Evolutionary conservation across 2,888 invertebrate genomes (phyloP).

Genomic region (Nesidiocoris tenuis): DNA sequence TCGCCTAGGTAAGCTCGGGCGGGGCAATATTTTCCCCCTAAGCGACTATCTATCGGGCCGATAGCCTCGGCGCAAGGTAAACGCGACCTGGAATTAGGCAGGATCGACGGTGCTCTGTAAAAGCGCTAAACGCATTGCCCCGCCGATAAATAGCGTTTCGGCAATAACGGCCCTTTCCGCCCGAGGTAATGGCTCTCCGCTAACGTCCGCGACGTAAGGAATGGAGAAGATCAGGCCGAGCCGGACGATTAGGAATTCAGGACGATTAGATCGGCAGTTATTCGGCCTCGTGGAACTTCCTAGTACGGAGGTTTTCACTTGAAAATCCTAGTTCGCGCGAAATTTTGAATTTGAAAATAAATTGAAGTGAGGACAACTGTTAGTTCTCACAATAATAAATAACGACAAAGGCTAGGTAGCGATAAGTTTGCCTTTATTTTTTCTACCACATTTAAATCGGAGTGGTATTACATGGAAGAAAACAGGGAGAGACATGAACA

Average conservation of each 20-base stretch:
- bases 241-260: constrained; percentile 39
- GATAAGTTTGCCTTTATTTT: no score
- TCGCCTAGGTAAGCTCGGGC: background rate
- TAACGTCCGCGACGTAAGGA: constrained; percentile 27
- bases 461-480: no score
- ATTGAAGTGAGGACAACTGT: no score
- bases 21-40: background rate
- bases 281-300: background rate
- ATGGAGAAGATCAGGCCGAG: background rate
- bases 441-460: no score
- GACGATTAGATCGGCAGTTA: constrained; percentile 41
- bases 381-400: no score
- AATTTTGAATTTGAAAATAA: no score
- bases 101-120: background rate
- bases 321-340: background rate
- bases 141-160: constrained; percentile 16
- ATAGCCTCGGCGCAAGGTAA: constrained; percentile 14
- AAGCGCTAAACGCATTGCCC: constrained; percentile 39
- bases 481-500: no score
- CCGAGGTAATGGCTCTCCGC: constrained; percentile 28
- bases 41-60: background rate
- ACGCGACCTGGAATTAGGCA: constrained; percentile 31
- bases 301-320: background rate
- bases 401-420: no score
- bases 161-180: constrained; percentile 28